These are phyloP conservation scores for Diachasmimorpha longicaudata DNA, from an alignment of 1,140 invertebrate species.

Conservation along the genomic window DNA sequence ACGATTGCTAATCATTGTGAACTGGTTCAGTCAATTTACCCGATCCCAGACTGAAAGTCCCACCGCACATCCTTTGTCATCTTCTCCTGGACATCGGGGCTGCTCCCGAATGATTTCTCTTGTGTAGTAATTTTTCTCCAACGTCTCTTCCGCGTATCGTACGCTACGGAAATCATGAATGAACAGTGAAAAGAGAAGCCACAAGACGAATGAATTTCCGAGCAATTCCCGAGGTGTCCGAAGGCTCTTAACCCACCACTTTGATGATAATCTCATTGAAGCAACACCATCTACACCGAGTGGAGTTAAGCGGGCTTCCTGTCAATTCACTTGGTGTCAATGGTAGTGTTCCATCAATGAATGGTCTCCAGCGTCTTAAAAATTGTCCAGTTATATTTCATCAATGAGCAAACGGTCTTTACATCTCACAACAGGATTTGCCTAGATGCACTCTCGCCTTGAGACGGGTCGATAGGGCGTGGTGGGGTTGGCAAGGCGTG, in stretches of 20 bases:
- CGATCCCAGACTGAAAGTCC: too few species aligned
- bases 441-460: not conserved
- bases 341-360: not conserved
- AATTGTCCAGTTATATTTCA: slow-evolving; percentile 6
- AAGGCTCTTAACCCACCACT: slow-evolving; percentile 14
- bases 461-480: slow-evolving; percentile 6
- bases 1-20: not conserved
- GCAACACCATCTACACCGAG: slow-evolving; percentile 30
- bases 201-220: slow-evolving; percentile 24
- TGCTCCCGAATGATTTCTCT: too few species aligned
- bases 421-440: not conserved
- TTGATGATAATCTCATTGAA: slow-evolving; percentile 51
- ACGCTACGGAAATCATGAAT: not conserved
- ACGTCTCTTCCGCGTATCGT: too few species aligned
- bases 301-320: slow-evolving; percentile 53
- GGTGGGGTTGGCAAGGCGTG: slow-evolving; percentile 9
- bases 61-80: too few species aligned
- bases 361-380: not conserved
- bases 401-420: not conserved
- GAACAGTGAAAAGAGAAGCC: not conserved
- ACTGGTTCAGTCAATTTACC: too few species aligned
- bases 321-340: slow-evolving; percentile 46
- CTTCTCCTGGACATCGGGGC: too few species aligned
- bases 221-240: not conserved
- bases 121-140: too few species aligned